These are phyloP conservation scores for Acrocephalus kingi DNA, from an alignment of 2,113 vertebrate genomes.

Conservation along the genomic window DNA sequence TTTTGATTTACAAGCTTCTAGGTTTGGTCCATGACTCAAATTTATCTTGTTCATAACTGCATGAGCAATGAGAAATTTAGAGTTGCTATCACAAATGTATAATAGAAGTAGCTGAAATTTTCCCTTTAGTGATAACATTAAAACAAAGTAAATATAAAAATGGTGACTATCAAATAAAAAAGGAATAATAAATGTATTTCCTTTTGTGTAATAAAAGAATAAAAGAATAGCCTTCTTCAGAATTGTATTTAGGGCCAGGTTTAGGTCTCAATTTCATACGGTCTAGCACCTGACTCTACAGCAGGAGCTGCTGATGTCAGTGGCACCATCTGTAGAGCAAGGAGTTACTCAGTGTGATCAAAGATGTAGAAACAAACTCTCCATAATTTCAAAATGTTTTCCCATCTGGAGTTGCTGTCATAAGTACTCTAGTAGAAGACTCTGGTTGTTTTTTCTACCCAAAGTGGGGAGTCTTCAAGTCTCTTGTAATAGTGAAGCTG, in stretches of 20 bases:
- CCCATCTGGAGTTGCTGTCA: not conserved
- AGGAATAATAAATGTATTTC: not conserved
- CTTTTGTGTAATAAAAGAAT: not conserved
- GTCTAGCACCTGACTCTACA: not conserved
- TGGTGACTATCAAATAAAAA: not conserved
- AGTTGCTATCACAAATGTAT: not conserved
- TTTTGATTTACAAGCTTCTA: conserved; percentile 60
- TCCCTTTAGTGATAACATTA: not conserved
- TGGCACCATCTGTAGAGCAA: conserved; percentile 6
- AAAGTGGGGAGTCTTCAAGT: not conserved
- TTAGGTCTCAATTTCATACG: not conserved
- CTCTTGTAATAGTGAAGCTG: not conserved
- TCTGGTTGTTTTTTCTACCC: not conserved
- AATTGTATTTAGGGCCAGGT: not conserved
- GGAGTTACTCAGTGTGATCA: conserved; percentile 8
- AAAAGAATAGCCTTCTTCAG: not conserved
- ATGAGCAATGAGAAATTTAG: conserved; percentile 39
- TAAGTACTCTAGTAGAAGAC: not conserved
- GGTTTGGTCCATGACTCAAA: conserved; percentile 18
- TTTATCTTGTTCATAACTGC: conserved; percentile 22
- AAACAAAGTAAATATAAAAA: not conserved
- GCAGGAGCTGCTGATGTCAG: not conserved
- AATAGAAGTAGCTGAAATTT: not conserved
- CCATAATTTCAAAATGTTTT: conserved; percentile 18
- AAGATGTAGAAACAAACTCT: not conserved